Evolutionary conservation across 2,888 invertebrate species (phyloP).

Genomic region (Mechanitis mazaeus): DNA sequence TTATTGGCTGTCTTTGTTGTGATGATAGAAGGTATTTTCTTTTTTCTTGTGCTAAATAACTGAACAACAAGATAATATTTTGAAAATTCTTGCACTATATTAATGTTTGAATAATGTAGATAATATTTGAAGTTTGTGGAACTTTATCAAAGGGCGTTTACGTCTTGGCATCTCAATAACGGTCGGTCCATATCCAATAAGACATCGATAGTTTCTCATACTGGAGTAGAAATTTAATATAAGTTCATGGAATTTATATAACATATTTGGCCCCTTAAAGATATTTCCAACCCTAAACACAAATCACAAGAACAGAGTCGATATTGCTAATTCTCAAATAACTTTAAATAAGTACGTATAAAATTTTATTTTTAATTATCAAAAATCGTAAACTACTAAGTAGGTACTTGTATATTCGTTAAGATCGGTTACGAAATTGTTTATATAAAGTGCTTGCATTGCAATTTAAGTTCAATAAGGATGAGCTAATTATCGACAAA

Average conservation of each 20-base stretch:
- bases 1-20: too few relatives aligned
- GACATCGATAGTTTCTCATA: background rate
- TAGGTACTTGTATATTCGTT: background rate
- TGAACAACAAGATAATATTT: too few relatives aligned
- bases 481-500: background rate
- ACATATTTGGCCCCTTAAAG: background rate
- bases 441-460: constrained; percentile 11
- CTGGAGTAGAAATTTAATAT: background rate
- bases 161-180: constrained; percentile 4
- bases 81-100: too few relatives aligned
- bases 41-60: too few relatives aligned
- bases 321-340: too few relatives aligned
- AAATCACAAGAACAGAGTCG: too few relatives aligned
- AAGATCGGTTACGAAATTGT: constrained; percentile 15
- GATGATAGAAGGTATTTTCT: too few relatives aligned
- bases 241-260: background rate
- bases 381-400: constrained; percentile 6
- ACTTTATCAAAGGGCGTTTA: constrained; percentile 2
- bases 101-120: too few relatives aligned
- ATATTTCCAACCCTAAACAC: too few relatives aligned
- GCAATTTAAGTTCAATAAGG: constrained; percentile 11
- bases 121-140: background rate
- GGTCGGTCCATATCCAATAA: background rate
- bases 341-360: background rate
- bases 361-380: background rate